Percentiles rank a stretch among this genome's conserved stretches.
phyloP scores from a whole-genome alignment of 1,140 invertebrate genomes.

The Scaptomyza hsui region DNA sequence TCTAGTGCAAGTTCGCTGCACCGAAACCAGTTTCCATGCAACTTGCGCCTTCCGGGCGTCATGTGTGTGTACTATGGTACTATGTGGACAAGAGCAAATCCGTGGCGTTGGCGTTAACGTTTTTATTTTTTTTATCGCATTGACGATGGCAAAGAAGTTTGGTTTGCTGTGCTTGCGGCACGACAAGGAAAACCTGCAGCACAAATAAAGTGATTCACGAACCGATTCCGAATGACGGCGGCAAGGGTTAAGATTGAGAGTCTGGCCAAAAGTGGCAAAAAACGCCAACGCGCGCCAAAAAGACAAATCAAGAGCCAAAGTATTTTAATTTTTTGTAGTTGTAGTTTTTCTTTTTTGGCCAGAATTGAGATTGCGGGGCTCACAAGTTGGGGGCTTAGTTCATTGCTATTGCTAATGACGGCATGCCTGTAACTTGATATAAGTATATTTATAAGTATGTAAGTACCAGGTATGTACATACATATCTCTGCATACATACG shows the following conservation, averaged over 20 bases:
- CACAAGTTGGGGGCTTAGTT: conserved; percentile 77
- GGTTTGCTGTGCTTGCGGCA: conserved; percentile 16
- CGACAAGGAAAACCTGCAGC: conserved; percentile 56
- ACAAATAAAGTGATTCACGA: conserved; percentile 75
- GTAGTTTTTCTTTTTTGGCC: conserved; percentile 30
- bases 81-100: conserved; percentile 5
- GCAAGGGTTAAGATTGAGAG: conserved; percentile 27
- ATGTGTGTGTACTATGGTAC: conserved; percentile 3
- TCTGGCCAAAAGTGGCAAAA: conserved; percentile 34
- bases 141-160: conserved; percentile 48
- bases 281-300: conserved; percentile 61
- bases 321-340: conserved; percentile 26
- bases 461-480: conserved; percentile 46
- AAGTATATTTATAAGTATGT: conserved; percentile 27
- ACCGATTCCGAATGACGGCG: conserved; percentile 53
- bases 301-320: conserved; percentile 44
- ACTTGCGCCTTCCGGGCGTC: conserved; percentile 66
- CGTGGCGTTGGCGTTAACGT: conserved; percentile 43
- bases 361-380: conserved; percentile 41
- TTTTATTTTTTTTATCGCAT: conserved; percentile 1
- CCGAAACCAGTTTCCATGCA: conserved; percentile 66
- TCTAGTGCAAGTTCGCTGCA: conserved; percentile 81
- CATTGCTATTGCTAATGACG: conserved; percentile 83
- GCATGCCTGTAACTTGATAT: conserved; percentile 75
- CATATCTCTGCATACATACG: conserved; percentile 31